Base-by-base conservation (phyloP, 92 coral and sea anemone species). In the Umimayanthus kanabou region DNA sequence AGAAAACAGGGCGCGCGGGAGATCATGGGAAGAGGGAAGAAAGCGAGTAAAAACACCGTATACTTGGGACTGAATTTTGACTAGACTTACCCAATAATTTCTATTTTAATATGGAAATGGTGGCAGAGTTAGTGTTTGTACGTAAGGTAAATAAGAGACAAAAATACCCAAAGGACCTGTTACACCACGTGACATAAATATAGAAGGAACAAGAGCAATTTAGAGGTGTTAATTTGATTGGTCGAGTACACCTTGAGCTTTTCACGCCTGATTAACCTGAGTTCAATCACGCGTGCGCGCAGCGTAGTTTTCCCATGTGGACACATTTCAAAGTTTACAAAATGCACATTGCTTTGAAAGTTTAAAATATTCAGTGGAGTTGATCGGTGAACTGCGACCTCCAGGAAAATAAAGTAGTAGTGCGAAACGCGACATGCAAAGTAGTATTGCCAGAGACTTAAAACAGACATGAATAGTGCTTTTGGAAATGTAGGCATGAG, bases 251-350 rank as follows among this genome's bases (percentile, higher is more conserved):
- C 79, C 79, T 83, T 83, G 87, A 43, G 43, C 55, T 43, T 71
- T 66, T 73, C 33, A 45, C 87, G 66, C 78, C 45, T 70, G 77
- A 83, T 83, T 83, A 83, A 47, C 23, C 61, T 45, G 58, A 47
- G 42, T 20, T 65, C 39, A 67, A 71, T 37, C 16, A 47, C 87
- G 87, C 87, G 87, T 83, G 87, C 87, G 87, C 78, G 18, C 6
- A 20, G 58, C 66, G 1, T 15, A 70, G 47, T 69, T 83, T 70
- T 83, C 87, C 87, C 87, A 83, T 83, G 87, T 83, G 87, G 77
- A 39, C 69, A 39, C 26, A 61, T 61, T 61, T 61, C 79, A 75
- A 74, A 23, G 47, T 37, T 37, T 37, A 71, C 79, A 83, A 83
- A 83, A 83, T 83, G 87, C 87, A 83, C 78, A 70, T 39, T 43